These are phyloP conservation scores for Pristionchus exspectatus DNA, from an alignment of 2,888 invertebrate species.

Conservation along the genomic window DNA sequence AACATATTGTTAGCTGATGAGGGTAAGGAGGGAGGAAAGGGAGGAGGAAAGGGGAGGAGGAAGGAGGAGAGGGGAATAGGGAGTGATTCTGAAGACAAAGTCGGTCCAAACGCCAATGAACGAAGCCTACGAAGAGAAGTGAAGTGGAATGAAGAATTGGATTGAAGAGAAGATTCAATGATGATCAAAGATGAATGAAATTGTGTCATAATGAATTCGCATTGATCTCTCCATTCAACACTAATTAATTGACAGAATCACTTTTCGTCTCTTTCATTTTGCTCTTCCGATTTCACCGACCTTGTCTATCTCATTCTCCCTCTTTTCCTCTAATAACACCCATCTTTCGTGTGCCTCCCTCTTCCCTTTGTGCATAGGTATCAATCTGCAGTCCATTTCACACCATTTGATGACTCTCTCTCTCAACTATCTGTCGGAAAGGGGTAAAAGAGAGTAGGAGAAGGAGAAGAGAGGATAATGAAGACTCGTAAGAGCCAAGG, in stretches of 20 bases:
- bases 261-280: not conserved
- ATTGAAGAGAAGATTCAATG: not conserved
- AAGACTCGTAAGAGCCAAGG: slow-evolving; percentile 19
- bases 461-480: slow-evolving; percentile 26
- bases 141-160: slow-evolving; percentile 34
- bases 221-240: not conserved
- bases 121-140: slow-evolving; percentile 7
- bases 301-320: slow-evolving; percentile 2
- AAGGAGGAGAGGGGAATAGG: not conserved
- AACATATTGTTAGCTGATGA: slow-evolving; percentile 44
- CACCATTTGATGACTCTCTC: slow-evolving; percentile 46
- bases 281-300: slow-evolving; percentile 19
- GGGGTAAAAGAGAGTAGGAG: not conserved
- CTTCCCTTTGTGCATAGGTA: slow-evolving; percentile 34
- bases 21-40: not conserved
- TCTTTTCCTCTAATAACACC: slow-evolving; percentile 24
- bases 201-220: not conserved
- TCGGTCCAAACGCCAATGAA: slow-evolving; percentile 40
- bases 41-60: not conserved
- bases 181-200: not conserved
- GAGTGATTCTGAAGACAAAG: slow-evolving; percentile 11
- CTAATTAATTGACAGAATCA: not conserved
- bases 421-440: slow-evolving; percentile 36
- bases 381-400: slow-evolving; percentile 49
- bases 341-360: not conserved